phyloP scores from a whole-genome alignment of 30 jellyfish, hydroid and myxozoan species.

The Aurelia aurita region DNA sequence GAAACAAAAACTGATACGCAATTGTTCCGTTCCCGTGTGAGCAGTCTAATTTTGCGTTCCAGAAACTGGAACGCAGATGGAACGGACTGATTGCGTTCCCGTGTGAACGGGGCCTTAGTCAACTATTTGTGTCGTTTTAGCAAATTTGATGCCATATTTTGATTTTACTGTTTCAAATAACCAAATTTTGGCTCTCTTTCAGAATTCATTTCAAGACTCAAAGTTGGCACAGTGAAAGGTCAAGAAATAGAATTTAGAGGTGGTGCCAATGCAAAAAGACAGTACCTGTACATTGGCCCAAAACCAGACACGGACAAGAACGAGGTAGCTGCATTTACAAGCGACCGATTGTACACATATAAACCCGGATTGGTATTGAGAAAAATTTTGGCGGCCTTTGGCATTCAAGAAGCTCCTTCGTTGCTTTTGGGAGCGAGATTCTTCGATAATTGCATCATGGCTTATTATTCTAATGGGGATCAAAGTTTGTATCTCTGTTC shows the following conservation, averaged over 20 bases:
- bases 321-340: background rate
- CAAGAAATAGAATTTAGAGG: background rate
- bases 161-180: too few relatives aligned
- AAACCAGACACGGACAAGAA: background rate
- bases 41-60: too few relatives aligned
- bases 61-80: too few relatives aligned
- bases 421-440: conserved; percentile 1
- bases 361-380: background rate
- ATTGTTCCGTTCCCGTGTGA: too few relatives aligned
- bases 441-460: background rate
- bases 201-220: background rate
- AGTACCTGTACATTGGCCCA: background rate
- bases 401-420: background rate
- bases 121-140: too few relatives aligned
- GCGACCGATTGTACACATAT: background rate
- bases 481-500: background rate
- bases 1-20: too few relatives aligned
- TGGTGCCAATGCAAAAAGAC: background rate
- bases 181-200: background rate
- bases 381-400: background rate
- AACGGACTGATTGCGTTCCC: too few relatives aligned
- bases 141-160: too few relatives aligned
- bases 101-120: too few relatives aligned
- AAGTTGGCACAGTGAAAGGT: background rate
- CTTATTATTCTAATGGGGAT: background rate